These are phyloP conservation scores for Trichopria drosophilae DNA, from an alignment of 2,888 invertebrate genomes.

Conservation along the genomic window DNA sequence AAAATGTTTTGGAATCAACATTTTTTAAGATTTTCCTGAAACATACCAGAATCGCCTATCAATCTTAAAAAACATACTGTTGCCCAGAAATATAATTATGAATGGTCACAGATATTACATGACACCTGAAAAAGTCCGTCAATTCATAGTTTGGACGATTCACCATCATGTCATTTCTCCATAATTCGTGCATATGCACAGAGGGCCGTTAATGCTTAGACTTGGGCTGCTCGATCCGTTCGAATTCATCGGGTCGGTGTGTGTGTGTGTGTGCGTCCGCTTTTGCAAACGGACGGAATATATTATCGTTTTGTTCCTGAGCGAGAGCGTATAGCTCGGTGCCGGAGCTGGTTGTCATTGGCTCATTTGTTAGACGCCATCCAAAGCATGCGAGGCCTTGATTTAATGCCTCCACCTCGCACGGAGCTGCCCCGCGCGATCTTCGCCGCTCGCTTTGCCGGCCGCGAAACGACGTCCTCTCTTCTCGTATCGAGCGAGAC, in stretches of 20 bases:
- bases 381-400: constrained; percentile 59
- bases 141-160: too few relatives aligned
- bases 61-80: too few relatives aligned
- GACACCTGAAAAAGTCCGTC: too few relatives aligned
- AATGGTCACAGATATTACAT: too few relatives aligned
- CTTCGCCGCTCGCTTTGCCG: constrained; percentile 20
- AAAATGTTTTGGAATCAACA: too few relatives aligned
- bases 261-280: constrained; percentile 33
- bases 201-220: too few relatives aligned
- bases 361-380: constrained; percentile 60
- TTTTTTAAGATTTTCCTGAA: too few relatives aligned
- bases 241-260: constrained; percentile 33
- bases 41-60: too few relatives aligned
- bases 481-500: too few relatives aligned
- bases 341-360: constrained; percentile 57
- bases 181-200: not conserved
- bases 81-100: too few relatives aligned
- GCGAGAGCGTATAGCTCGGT: constrained; percentile 39
- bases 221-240: constrained; percentile 43
- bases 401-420: constrained; percentile 57
- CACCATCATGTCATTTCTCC: too few relatives aligned
- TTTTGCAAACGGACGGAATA: constrained; percentile 49
- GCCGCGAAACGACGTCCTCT: too few relatives aligned
- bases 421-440: constrained; percentile 37
- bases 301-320: constrained; percentile 58